These are phyloP conservation scores for Caloenas nicobarica DNA, from an alignment of 2,113 vertebrate species.

Conservation along the genomic window DNA sequence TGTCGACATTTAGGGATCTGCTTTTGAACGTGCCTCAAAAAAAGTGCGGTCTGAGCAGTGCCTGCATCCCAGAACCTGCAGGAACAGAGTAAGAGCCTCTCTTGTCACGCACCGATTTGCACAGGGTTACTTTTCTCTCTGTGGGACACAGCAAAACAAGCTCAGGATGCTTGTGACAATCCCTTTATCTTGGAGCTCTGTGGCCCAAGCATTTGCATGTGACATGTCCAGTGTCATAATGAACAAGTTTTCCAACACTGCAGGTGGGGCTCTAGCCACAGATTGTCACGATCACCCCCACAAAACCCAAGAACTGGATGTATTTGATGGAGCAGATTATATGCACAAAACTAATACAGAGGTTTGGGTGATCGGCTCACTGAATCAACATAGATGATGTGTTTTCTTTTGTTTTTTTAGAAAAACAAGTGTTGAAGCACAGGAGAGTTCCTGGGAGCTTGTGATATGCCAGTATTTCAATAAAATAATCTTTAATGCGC, in stretches of 20 bases:
- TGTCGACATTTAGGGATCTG: not conserved
- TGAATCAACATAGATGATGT: not conserved
- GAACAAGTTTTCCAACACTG: not conserved
- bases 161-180: not conserved
- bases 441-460: not conserved
- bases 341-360: not conserved
- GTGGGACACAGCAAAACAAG: not conserved
- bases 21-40: not conserved
- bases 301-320: not conserved
- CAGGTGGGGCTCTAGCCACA: not conserved
- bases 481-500: not conserved
- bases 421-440: not conserved
- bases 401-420: not conserved
- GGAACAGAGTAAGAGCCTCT: not conserved
- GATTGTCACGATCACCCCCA: not conserved
- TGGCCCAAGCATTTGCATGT: not conserved
- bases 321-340: not conserved
- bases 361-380: not conserved
- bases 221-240: not conserved
- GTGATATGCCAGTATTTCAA: not conserved
- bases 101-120: not conserved
- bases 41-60: fast-evolving
- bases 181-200: not conserved
- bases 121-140: not conserved
- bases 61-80: not conserved